These are phyloP conservation scores for Loxodonta africana DNA, from an alignment of 2,113 vertebrate genomes.

Conservation along the genomic window DNA sequence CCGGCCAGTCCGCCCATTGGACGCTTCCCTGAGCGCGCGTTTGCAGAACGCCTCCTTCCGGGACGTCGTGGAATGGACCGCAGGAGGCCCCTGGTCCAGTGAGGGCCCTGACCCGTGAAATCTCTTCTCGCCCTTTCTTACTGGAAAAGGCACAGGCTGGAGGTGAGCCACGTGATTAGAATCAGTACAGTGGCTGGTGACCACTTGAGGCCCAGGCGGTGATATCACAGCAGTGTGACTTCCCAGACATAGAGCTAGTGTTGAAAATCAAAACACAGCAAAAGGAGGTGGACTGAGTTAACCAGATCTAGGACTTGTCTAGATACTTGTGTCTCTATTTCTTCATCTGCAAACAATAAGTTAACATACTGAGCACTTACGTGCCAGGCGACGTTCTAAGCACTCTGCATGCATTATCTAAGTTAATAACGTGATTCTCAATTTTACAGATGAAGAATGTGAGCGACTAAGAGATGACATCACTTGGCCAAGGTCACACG, in stretches of 20 bases:
- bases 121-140: not conserved
- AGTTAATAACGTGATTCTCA: not conserved
- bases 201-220: not conserved
- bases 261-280: not conserved
- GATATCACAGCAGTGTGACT: not conserved
- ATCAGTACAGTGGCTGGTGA: not conserved
- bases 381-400: not conserved
- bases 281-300: fast-evolving
- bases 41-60: not conserved
- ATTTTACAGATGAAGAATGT: conserved; percentile 33
- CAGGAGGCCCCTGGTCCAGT: not conserved
- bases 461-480: not conserved
- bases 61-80: not conserved
- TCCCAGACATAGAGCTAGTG: not conserved
- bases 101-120: not conserved
- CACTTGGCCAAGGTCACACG: conserved; percentile 46
- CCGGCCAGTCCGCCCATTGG: fast-evolving
- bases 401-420: not conserved
- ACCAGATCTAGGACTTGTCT: not conserved
- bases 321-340: not conserved
- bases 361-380: not conserved
- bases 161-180: fast-evolving
- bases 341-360: not conserved
- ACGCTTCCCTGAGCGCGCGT: fast-evolving
- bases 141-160: not conserved